phyloP scores from a whole-genome alignment of 2,113 vertebrate species.

The Anthoscopus minutus region DNA sequence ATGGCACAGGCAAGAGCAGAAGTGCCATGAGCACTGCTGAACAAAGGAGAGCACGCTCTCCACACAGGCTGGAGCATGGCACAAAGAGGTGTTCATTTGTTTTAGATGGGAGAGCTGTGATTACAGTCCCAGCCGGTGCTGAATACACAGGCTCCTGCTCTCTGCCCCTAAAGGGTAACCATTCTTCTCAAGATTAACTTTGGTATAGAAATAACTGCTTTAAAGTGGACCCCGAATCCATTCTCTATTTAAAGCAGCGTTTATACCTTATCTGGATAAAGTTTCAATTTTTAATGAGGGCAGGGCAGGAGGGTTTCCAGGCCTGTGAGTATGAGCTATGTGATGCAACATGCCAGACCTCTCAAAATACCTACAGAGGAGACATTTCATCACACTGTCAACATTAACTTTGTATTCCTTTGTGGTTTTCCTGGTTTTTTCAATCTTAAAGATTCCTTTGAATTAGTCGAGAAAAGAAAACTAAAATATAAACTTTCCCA shows the following conservation, averaged over 20 bases:
- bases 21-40: not conserved
- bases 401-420: not conserved
- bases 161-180: not conserved
- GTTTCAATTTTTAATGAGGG: slow-evolving; percentile 43
- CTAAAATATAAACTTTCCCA: not conserved
- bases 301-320: slow-evolving; percentile 51
- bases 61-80: not conserved
- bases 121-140: not conserved
- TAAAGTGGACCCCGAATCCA: not conserved
- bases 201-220: not conserved
- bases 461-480: not conserved
- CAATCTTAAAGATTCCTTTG: not conserved
- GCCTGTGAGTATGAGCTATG: slow-evolving; percentile 4
- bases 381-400: not conserved
- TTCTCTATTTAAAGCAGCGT: not conserved
- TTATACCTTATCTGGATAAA: slow-evolving; percentile 20
- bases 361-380: not conserved
- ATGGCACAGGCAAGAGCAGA: not conserved
- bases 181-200: not conserved
- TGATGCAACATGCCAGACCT: slow-evolving; percentile 17
- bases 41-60: not conserved
- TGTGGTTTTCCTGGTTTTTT: not conserved
- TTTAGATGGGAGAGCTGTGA: not conserved
- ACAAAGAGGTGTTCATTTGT: not conserved
- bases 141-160: not conserved